Conservation (phyloP, 2,113 vertebrate species). For the Helogale parvula region DNA sequence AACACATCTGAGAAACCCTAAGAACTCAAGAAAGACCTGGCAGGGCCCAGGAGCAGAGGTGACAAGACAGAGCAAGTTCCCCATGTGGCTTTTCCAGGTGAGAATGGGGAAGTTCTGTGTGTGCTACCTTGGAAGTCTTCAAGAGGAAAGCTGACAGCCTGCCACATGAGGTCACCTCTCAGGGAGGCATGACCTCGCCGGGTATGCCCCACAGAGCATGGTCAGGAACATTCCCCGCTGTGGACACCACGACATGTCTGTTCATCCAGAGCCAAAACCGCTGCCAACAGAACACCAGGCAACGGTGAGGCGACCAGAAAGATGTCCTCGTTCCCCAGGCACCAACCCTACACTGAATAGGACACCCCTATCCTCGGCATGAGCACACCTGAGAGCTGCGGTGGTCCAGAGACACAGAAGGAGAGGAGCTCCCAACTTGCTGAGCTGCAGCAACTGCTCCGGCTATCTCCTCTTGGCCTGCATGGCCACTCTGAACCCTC, state of each 20-base stretch:
- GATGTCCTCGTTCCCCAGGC: background rate
- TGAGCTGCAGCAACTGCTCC: background rate
- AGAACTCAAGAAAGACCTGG: background rate
- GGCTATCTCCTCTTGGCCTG: background rate
- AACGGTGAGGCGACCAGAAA: background rate
- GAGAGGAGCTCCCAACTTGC: background rate
- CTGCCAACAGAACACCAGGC: background rate
- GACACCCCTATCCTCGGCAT: background rate
- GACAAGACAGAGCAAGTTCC: background rate
- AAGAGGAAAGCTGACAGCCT: background rate
- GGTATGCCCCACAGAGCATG: background rate
- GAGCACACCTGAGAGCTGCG: background rate
- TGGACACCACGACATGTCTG: background rate
- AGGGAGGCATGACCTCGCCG: background rate
- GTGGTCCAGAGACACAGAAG: background rate
- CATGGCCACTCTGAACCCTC: background rate
- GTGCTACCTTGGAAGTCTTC: rapidly evolving
- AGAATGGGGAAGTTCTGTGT: background rate
- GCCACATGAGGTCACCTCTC: background rate
- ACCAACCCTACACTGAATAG: background rate
- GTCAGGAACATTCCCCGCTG: background rate
- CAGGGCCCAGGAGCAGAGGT: no score
- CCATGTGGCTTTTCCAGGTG: background rate
- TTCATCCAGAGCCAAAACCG: background rate
- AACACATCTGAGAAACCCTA: background rate